These are phyloP conservation scores for Reticulitermes lucifugus DNA, from an alignment of 2,888 invertebrate genomes.

Conservation along the genomic window DNA sequence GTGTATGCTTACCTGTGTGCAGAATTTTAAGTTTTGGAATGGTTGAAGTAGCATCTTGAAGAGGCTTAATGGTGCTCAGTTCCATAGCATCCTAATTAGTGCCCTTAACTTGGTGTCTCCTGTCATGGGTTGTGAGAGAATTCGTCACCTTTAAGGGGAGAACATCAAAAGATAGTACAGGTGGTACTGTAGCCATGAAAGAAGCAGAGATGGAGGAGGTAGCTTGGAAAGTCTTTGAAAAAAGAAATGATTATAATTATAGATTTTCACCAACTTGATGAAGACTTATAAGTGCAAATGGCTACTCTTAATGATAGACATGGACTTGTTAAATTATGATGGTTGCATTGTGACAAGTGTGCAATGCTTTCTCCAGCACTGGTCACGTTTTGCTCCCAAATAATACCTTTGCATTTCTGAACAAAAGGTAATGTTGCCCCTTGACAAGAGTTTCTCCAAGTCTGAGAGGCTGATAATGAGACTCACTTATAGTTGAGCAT, in stretches of 20 bases:
- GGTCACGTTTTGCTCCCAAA: constrained; percentile 47
- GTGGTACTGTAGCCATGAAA: neutral
- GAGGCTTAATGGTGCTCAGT: no score
- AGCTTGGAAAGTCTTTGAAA: constrained; percentile 1
- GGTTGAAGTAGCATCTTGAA: no score
- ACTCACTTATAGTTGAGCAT: neutral
- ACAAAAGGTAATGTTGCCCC: constrained; percentile 45
- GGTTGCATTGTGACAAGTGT: constrained; percentile 32
- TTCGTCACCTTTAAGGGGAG: neutral
- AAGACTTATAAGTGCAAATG: neutral
- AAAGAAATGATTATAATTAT: constrained; percentile 38
- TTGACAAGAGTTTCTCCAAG: constrained; percentile 29
- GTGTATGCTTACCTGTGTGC: no score
- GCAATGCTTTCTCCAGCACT: constrained; percentile 38
- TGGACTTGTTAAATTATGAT: constrained; percentile 8
- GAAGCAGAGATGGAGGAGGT: neutral
- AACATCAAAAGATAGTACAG: neutral
- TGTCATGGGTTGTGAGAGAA: no score
- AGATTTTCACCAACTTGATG: constrained; percentile 40
- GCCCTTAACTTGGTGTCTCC: no score
- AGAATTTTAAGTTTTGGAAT: no score
- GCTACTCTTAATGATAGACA: constrained; percentile 24
- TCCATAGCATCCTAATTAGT: no score
- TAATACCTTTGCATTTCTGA: constrained; percentile 41
- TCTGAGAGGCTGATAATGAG: constrained; percentile 23